Base-by-base conservation (phyloP, 92 coral and sea anemone genomes). In the Palythoa grandiflora region DNA sequence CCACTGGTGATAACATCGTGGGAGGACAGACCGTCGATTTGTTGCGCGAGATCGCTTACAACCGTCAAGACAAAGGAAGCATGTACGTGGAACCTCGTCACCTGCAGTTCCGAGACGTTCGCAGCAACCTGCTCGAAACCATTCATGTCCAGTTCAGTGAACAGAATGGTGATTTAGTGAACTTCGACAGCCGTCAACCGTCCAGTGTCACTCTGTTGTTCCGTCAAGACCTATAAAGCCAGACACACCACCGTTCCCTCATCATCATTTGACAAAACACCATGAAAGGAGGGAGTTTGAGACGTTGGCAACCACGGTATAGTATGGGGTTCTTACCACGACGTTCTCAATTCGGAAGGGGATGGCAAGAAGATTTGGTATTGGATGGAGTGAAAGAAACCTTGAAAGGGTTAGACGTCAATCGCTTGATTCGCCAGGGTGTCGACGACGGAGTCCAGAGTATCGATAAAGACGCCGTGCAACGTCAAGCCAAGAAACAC, bases 351-450 rank as follows among this genome's bases (percentile, higher is more conserved):
- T 6, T 2, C 1, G 77, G 77, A 38, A 0, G 13, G 0, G 77
- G 77, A 0, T 52, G 39, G 40, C 20, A 2, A 5, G 65, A 76
- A 1, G 80, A 76, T 0, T 35, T 76, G 65, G 80, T 35, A 4
- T 0, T 76, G 65, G 80, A 20, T 6, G 80, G 80, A 3, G 80
- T 14, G 44, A 76, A 51, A 51, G 80, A 76, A 76, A 17, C n/a
- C 1, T 76, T 76, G 65, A 76, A 14, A 76, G 80, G 80, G 11
- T 0, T 76, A 0, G 80, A 76, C 39, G 80, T 76, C 65, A 76
- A 76, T 12, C 80, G 80, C 0, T 6, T 76, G 63, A 76, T 76
- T 21, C 80, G 47, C 0, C 80, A 76, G 5, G 80, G 80, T 7
- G n/a, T 75, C 3, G 79, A 75, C 10, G 63, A 19, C 0, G 80